Conservation (phyloP, 2,888 invertebrate species). For the Cerceris ruficornis region DNA sequence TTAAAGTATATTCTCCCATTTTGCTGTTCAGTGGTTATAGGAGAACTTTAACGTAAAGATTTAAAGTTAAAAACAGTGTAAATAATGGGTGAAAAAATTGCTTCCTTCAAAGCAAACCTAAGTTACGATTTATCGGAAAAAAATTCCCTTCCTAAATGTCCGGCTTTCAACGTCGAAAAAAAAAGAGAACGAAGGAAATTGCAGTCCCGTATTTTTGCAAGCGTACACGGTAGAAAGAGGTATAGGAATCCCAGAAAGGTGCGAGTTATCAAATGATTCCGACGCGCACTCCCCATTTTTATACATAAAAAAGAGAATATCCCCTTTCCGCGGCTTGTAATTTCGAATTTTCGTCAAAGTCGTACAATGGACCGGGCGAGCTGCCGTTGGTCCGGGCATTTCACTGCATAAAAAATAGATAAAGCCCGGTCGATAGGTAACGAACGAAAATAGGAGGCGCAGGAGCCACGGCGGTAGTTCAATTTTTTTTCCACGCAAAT, state of each 20-base stretch:
- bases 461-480: constrained; percentile 66
- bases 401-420: constrained; percentile 76
- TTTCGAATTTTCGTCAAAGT: constrained; percentile 69
- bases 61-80: too few relatives aligned
- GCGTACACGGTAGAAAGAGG: background rate
- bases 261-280: constrained; percentile 56
- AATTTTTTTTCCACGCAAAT: constrained; percentile 74
- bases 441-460: constrained; percentile 75
- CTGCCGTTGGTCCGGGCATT: constrained; percentile 67
- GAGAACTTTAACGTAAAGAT: too few relatives aligned
- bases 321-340: constrained; percentile 58
- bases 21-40: too few relatives aligned
- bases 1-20: too few relatives aligned
- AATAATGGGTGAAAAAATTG: constrained; percentile 5
- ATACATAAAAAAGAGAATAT: constrained; percentile 35
- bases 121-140: too few relatives aligned
- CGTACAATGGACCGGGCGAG: constrained; percentile 57
- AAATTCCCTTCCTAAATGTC: too few relatives aligned
- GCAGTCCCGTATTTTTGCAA: background rate
- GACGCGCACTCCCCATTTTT: constrained; percentile 45
- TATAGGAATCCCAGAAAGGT: constrained; percentile 28
- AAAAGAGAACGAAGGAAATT: background rate
- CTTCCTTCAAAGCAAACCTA: too few relatives aligned
- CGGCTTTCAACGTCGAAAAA: too few relatives aligned
- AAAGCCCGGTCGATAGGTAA: constrained; percentile 77